phyloP scores from a whole-genome alignment of 2,888 invertebrate species.

The Heteromurus nitidus region DNA sequence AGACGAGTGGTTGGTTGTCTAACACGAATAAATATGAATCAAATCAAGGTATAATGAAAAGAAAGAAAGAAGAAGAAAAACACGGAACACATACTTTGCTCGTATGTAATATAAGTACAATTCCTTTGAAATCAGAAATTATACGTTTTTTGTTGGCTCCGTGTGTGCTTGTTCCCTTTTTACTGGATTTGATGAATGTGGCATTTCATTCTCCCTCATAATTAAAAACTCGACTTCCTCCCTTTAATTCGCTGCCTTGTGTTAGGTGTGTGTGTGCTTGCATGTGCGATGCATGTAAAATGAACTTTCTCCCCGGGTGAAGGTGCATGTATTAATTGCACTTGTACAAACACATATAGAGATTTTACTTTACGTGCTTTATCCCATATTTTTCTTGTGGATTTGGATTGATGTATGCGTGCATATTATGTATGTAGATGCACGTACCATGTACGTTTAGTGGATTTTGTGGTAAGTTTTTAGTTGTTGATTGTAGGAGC shows the following conservation, averaged over 20 bases:
- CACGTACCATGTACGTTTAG: too few relatives aligned
- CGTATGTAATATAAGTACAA: neutral
- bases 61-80: neutral
- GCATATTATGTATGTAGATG: too few relatives aligned
- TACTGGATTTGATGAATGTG: slow-evolving; percentile 41
- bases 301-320: slow-evolving; percentile 15
- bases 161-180: slow-evolving; percentile 22
- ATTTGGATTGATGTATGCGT: neutral
- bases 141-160: neutral
- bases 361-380: slow-evolving; percentile 1
- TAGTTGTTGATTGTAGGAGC: neutral
- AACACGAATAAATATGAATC: neutral
- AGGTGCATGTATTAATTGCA: slow-evolving; percentile 13
- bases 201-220: slow-evolving; percentile 36
- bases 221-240: slow-evolving; percentile 47
- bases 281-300: neutral
- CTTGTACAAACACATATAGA: neutral
- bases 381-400: neutral
- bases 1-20: too few relatives aligned
- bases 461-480: neutral
- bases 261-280: too few relatives aligned
- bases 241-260: slow-evolving; percentile 11
- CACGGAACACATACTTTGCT: too few relatives aligned
- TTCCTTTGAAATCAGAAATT: neutral
- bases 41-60: neutral